Evolutionary conservation across 2,113 vertebrate species (phyloP), one percentile per base, ranked within the genome.

Genomic region (Trichechus manatus): DNA sequence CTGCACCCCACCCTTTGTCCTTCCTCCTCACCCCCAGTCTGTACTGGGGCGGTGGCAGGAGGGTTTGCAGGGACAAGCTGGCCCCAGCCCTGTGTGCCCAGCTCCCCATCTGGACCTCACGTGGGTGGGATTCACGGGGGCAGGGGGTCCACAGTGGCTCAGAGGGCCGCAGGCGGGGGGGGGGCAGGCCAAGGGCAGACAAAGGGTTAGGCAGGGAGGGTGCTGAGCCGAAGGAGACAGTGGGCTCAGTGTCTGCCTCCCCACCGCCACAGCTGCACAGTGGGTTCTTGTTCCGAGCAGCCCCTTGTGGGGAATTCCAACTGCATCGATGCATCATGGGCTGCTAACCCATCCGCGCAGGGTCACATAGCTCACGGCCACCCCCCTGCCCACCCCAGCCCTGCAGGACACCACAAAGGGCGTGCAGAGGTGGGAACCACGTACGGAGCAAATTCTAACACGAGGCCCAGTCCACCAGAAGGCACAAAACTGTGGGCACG

Each of bases 211-310:
- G 63, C 87, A n/a, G 83, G 82, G 63, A 85, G 83, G 87, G 44
- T 53, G 63, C 36, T 5, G 31, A 13, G 59, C 63, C 22, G 22
- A 59, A 77, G 44, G 64, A 78, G 53, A 97, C 97, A 97, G 97
- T 83, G 68, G 96, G 29, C 89, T 89, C 96, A 97, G 92, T 97
- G 96, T 97, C 94, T 87, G 85, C 82, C 87, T 90, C 80, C 91
- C 63, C 70, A 44, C 33, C 11, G 47, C 78, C 42, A 2, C 75
- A 3, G 63, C 79, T 83, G 1, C 84, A 98, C 97, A 97, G 96
- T 64, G 92, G 96, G 93, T 95, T 97, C 96, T 97, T 98, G 97
- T 98, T 97, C 87, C 84, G 31, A 59, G 79, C 31, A 39, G 75
- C 70, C 89, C 56, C 44, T 33, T 8, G 0, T 68, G 84, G 72